Evolutionary conservation across 2,888 invertebrate species (phyloP).

Genomic region (Torymus texanus): DNA sequence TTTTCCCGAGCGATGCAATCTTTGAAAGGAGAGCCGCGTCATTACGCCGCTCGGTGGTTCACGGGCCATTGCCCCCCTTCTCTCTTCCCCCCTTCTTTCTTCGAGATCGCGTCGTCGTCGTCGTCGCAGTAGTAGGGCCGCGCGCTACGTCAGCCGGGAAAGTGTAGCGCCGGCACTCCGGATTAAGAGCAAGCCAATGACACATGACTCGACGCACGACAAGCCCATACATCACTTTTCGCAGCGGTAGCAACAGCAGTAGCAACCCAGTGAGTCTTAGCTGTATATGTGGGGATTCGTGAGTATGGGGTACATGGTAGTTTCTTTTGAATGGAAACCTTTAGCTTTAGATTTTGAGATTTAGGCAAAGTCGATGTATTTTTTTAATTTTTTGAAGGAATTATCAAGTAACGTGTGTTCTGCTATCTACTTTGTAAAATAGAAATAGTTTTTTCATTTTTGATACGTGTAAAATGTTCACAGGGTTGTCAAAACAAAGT

Average conservation of each 20-base stretch:
- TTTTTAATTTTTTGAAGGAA: no score
- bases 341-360: no score
- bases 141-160: slow-evolving; percentile 38
- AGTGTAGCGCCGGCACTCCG: slow-evolving; percentile 61
- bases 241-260: slow-evolving; percentile 48
- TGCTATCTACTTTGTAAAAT: no score
- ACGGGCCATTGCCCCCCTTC: slow-evolving; percentile 73
- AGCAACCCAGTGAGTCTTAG: slow-evolving; percentile 11
- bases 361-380: no score
- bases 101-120: slow-evolving; percentile 56
- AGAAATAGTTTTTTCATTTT: no score
- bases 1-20: slow-evolving; percentile 74
- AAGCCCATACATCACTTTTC: slow-evolving; percentile 67
- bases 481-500: no score
- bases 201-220: slow-evolving; percentile 71
- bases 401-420: no score
- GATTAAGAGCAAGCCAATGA: slow-evolving; percentile 71
- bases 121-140: slow-evolving; percentile 56
- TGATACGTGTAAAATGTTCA: no score
- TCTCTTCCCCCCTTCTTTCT: slow-evolving; percentile 61
- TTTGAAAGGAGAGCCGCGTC: slow-evolving; percentile 75
- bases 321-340: no score
- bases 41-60: slow-evolving; percentile 74
- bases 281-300: no score
- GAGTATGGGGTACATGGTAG: no score